Base-by-base conservation (phyloP, 2,888 invertebrate species). In the Netelia inedita region DNA sequence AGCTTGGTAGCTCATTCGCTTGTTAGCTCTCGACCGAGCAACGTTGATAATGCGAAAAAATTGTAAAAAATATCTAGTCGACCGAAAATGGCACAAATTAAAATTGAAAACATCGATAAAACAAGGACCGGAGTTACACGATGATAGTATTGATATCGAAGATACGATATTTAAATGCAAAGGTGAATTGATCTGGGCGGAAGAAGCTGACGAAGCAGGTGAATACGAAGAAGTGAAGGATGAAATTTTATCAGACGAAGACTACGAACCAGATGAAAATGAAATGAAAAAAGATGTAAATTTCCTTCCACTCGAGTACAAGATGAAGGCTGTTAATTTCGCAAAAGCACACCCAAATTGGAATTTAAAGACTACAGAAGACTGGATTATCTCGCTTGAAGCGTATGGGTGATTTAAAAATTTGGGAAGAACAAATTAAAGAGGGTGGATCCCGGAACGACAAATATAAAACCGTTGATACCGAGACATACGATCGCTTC, bases 401-500 rank as follows among this genome's bases (percentile, higher is more conserved):
- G 63, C 79, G 69, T 78, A 87, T 66, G 50, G 75, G 83, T 46
- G 61, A 83, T 63, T 69, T 87, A 57, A 59, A 74, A 16, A 73
- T 69, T 66, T 87, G 82, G 84, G 69, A 81, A 74, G 21, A 79
- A 55, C 66, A 85, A 0, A 78, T 84, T 1, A 83, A 85, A 55
- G 79, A 71, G 0, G 86, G 88, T 71, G 88, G 88, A 76, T 85
- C 74, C 9, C 41, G 11, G 10, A 79, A 59, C 41, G 88, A 86
- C 63, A 88, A 88, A 85, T 87, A 73, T n/a, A 84, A 82, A 59
- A 74, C 66, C 43, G 85, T 59, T 35, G 35, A 35, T 35, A 35
- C 35, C 6, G 5, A 5, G 35, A 35, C 6, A 35, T 35, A 35
- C 6, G 6, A 35, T 35, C 35, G 35, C 35, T 35, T 35, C 6